Evolutionary conservation across 2,888 invertebrate species (phyloP).

Genomic region (Cacoxenus indagator): DNA sequence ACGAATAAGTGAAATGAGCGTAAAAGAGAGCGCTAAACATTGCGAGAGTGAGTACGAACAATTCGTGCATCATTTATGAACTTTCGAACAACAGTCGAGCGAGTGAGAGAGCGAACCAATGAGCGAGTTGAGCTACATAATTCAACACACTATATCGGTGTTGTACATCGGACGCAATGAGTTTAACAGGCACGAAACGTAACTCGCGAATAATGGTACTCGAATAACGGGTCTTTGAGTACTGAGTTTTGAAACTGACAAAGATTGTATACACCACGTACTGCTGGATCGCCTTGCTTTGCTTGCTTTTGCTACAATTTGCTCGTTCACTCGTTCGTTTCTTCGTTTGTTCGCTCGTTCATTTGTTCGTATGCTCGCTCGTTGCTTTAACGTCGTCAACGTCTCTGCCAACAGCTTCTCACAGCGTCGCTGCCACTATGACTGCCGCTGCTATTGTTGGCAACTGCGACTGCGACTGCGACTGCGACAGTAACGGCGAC

Average conservation of each 20-base stretch:
- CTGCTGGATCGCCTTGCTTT: neutral
- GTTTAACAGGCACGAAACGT: neutral
- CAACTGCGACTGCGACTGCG: slow-evolving; percentile 35
- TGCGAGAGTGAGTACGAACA: slow-evolving; percentile 58
- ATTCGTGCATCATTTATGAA: slow-evolving; percentile 65
- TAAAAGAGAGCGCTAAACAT: slow-evolving; percentile 17
- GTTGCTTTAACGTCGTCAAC: slow-evolving; percentile 25
- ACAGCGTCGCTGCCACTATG: slow-evolving; percentile 35
- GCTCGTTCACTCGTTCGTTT: neutral
- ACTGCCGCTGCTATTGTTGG: slow-evolving; percentile 34
- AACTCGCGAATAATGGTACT: slow-evolving; percentile 24
- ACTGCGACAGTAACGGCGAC: slow-evolving; percentile 33
- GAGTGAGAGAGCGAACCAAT: neutral
- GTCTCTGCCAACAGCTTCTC: slow-evolving; percentile 23
- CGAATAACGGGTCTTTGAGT: slow-evolving; percentile 41
- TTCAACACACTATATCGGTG: too few relatives aligned
- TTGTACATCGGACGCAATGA: too few relatives aligned
- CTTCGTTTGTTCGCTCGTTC: neutral
- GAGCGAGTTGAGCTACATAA: neutral
- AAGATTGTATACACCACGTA: neutral
- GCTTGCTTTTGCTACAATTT: neutral
- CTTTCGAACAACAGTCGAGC: slow-evolving; percentile 30
- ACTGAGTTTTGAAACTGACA: neutral
- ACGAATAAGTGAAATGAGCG: neutral
- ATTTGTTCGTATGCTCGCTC: slow-evolving; percentile 35